Conservation (phyloP, 2,888 invertebrate species). For the Allacma fusca region DNA sequence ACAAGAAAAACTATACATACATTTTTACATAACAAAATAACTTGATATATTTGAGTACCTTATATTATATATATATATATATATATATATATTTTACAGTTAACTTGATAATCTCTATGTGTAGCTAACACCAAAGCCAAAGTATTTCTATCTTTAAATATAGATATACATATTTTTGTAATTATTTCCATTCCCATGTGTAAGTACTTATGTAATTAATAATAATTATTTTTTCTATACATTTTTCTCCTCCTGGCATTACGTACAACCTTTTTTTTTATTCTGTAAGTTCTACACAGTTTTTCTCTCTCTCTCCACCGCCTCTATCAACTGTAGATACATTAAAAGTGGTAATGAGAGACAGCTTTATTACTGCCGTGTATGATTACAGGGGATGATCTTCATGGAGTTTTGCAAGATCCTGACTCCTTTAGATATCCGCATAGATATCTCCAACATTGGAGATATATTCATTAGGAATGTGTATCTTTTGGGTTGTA, state of each 20-base stretch:
- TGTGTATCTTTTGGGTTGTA: too few relatives aligned
- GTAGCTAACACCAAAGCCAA: constrained; percentile 16
- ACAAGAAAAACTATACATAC: not conserved
- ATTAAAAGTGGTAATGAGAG: not conserved
- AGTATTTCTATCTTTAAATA: not conserved
- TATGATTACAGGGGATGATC: not conserved
- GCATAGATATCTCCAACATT: too few relatives aligned
- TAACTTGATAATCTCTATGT: not conserved
- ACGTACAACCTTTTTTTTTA: constrained; percentile 4
- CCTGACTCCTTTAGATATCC: not conserved
- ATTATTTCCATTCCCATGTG: not conserved
- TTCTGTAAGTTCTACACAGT: not conserved
- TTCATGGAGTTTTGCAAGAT: not conserved
- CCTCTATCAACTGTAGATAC: not conserved
- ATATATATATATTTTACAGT: too few relatives aligned
- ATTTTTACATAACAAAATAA: constrained; percentile 1
- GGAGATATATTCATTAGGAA: too few relatives aligned
- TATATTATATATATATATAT: too few relatives aligned
- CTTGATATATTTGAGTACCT: too few relatives aligned
- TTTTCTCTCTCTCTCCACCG: too few relatives aligned
- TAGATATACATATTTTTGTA: not conserved
- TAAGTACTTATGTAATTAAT: too few relatives aligned
- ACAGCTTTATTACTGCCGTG: not conserved
- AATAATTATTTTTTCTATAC: too few relatives aligned
- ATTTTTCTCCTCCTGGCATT: constrained; percentile 22